Evolutionary conservation across 2,797 vertebrate genomes (phyloP).

Genomic region (Karalla daura): DNA sequence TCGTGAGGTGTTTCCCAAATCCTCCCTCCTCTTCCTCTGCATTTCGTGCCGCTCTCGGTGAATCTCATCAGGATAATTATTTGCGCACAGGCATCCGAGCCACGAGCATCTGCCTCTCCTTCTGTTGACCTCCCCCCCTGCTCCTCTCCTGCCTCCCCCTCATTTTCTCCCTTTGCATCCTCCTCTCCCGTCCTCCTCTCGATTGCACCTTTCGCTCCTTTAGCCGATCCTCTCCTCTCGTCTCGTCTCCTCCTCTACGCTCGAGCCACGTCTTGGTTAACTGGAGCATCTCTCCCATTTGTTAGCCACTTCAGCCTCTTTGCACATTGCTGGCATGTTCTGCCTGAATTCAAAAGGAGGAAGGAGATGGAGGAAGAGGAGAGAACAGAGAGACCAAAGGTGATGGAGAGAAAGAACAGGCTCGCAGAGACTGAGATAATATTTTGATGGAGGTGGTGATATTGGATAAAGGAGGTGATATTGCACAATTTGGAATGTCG

Average conservation of each 20-base stretch:
- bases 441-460: neutral
- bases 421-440: neutral
- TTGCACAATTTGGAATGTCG: too few species aligned
- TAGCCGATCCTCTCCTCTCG: slow-evolving; percentile 1
- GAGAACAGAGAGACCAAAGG: slow-evolving; percentile 10
- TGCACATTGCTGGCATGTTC: slow-evolving; percentile 36
- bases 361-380: neutral
- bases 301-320: slow-evolving; percentile 32
- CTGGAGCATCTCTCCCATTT: slow-evolving; percentile 23
- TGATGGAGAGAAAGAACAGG: neutral
- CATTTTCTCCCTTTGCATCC: slow-evolving; percentile 23
- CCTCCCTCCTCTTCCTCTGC: slow-evolving; percentile 55
- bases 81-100: slow-evolving; percentile 70
- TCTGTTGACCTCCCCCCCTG: slow-evolving; percentile 82
- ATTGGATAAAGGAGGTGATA: too few species aligned
- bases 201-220: slow-evolving; percentile 9
- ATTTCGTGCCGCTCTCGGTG: slow-evolving; percentile 60
- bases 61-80: slow-evolving; percentile 82
- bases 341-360: slow-evolving; percentile 7
- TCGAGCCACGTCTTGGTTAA: slow-evolving; percentile 35
- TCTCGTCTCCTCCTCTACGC: neutral
- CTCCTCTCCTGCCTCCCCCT: slow-evolving; percentile 57
- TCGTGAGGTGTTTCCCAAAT: slow-evolving; percentile 76
- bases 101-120: slow-evolving; percentile 81
- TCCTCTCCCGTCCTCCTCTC: neutral